Evolutionary conservation across 1,140 invertebrate genomes (phyloP).

Genomic region (Babylonia areolata): DNA sequence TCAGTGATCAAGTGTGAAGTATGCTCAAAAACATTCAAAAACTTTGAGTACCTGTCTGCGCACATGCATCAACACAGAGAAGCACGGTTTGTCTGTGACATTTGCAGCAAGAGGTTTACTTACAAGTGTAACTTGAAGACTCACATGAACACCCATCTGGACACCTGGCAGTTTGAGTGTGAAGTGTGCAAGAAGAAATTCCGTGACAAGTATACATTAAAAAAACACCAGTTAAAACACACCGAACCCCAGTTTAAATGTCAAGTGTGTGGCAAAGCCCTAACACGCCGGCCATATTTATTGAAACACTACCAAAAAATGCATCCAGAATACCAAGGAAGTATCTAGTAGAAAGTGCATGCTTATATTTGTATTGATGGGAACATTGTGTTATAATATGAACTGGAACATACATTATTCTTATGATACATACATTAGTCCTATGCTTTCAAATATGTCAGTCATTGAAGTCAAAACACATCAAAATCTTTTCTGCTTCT

Average conservation of each 20-base stretch:
- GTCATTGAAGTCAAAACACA: no score
- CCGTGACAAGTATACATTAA: neutral
- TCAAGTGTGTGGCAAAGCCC: neutral
- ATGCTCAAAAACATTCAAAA: slow-evolving; percentile 6
- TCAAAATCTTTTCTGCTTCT: no score
- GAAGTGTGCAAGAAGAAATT: neutral
- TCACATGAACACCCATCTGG: slow-evolving; percentile 6
- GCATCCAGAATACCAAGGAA: slow-evolving; percentile 4
- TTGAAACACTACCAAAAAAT: neutral
- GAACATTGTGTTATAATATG: no score
- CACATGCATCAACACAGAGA: slow-evolving; percentile 21
- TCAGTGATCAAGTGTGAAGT: neutral
- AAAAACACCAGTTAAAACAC: neutral
- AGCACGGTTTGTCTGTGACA: neutral
- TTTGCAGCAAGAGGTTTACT: neutral
- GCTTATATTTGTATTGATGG: no score
- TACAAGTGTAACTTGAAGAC: slow-evolving; percentile 20
- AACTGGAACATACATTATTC: no score
- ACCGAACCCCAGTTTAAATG: slow-evolving; percentile 10
- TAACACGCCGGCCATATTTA: slow-evolving; percentile 1
- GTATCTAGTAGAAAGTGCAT: no score
- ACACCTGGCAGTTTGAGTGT: slow-evolving; percentile 6
- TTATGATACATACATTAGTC: no score
- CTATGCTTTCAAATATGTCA: no score
- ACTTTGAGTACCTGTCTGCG: neutral